Evolutionary conservation across 1,140 invertebrate genomes (phyloP).

Genomic region (Magallana ariakensis): DNA sequence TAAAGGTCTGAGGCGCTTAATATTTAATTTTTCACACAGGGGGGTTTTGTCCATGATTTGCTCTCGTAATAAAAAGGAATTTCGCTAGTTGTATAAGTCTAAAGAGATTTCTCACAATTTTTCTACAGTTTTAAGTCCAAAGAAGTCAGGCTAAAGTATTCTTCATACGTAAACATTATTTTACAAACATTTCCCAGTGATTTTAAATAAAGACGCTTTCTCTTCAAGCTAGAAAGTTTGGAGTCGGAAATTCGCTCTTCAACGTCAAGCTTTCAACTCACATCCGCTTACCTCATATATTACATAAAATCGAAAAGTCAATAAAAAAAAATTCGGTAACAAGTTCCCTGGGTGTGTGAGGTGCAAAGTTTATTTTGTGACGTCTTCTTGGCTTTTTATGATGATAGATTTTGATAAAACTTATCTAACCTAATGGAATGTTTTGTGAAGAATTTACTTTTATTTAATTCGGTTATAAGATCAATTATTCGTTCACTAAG

Average conservation of each 20-base stretch:
- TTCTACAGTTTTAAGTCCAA: background rate
- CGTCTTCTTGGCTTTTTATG: no score
- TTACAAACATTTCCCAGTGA: no score
- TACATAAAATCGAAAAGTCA: background rate
- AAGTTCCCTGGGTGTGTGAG: background rate
- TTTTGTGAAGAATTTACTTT: no score
- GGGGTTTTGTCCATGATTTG: background rate
- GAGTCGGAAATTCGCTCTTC: no score
- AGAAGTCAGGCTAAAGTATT: background rate
- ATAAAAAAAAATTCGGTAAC: background rate
- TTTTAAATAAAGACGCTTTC: no score
- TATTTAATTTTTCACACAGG: constrained; percentile 19
- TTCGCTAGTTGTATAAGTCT: background rate
- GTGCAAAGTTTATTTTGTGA: no score
- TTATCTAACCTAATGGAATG: no score
- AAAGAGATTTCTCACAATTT: background rate
- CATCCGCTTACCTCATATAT: no score
- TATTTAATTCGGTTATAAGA: background rate
- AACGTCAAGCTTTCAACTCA: no score
- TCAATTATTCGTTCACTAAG: background rate
- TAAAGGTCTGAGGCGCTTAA: background rate
- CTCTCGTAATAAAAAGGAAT: background rate
- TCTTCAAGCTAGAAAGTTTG: no score
- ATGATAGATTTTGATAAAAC: no score
- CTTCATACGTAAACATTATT: background rate